A percentile compares a stretch with the other conserved stretches of the same genome.
Conservation (phyloP, 1,140 invertebrate species). For the Apis florea region DNA sequence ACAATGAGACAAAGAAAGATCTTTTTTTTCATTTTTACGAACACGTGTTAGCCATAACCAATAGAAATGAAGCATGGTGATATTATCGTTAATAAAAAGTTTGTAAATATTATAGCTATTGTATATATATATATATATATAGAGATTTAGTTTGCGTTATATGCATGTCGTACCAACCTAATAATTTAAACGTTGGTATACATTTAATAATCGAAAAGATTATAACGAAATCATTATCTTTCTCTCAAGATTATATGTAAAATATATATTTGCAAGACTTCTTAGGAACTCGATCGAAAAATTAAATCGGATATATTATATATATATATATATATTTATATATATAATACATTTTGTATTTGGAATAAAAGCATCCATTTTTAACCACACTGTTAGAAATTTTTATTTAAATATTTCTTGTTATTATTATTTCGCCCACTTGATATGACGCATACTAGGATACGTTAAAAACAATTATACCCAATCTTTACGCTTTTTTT, state of each 20-base stretch:
- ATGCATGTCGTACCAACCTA: slow-evolving; percentile 18
- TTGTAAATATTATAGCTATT: slow-evolving; percentile 61
- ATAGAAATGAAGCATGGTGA: slow-evolving; percentile 56
- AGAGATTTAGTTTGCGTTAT: slow-evolving; percentile 45
- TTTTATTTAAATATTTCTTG: slow-evolving; percentile 39
- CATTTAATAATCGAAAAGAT: slow-evolving; percentile 4
- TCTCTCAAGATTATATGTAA: neutral
- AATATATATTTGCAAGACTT: neutral
- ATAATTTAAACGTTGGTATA: slow-evolving; percentile 39
- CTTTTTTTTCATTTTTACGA: neutral
- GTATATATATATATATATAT: slow-evolving; percentile 49
- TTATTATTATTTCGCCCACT: slow-evolving; percentile 17
- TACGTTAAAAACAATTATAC: slow-evolving; percentile 15
- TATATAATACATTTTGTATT: slow-evolving; percentile 43
- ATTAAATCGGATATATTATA: neutral
- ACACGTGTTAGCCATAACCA: slow-evolving; percentile 48
- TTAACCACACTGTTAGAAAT: slow-evolving; percentile 50
- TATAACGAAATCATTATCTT: slow-evolving; percentile 9
- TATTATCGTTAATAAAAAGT: slow-evolving; percentile 59
- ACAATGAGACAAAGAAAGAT: neutral
- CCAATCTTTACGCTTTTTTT: slow-evolving; percentile 10
- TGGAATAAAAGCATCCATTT: slow-evolving; percentile 54
- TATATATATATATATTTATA: neutral
- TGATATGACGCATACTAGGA: slow-evolving; percentile 32
- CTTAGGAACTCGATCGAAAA: slow-evolving; percentile 2